Base-by-base conservation (phyloP, 2,113 vertebrate species). In the Nothoprocta pentlandii region DNA sequence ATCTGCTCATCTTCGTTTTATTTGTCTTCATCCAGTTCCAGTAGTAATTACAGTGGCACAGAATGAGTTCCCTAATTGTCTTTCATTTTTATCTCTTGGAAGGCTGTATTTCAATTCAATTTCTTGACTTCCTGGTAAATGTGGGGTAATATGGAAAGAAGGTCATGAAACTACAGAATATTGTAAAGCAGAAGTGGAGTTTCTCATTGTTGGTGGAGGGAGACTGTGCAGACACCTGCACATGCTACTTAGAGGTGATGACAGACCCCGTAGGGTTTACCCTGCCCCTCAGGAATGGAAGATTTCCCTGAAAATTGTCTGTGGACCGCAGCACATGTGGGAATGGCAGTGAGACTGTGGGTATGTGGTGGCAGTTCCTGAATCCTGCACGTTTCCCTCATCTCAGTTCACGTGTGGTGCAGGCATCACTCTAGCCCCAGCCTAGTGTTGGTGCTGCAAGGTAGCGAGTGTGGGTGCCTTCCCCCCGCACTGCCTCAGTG, bases 371-470 rank as follows among this genome's bases (percentile, higher is more conserved):
- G 61, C 71, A 62, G 16, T 79, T 44, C 32, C 39, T 69, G 49
- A 28, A 81, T 6, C 81, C 28, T 61, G 61, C 16, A 6, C 64
- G n/a, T 69, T 89, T 80, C 30, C 80, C 93, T 80, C 46, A 32
- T 39, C 28, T 10, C 30, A 3, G 47, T 68, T 39, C 10, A 20
- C 42, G 14, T 46, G 22, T n/a, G 49, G 5, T 68, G 68, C 10
- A 36, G 59, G 6, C 1, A 0, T 39, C 42, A 6, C 20, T 10
- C 23, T n/a, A 25, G 26, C 30, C 49, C 16, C 1, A 34, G 39
- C 23, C 2, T 6, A 63, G 62, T 2, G 47, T 58, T n/a, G 15
- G 0, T n/a, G 54, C 59, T 47, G 5, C 1, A 4, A 34, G 12
- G 3, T n/a, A 9, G 20, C 2, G 30, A 28, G 28, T 25, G 6